Evolutionary conservation across 1,140 invertebrate species (phyloP), one percentile per base, ranked within the genome.

Genomic region (Eciton burchellii): DNA sequence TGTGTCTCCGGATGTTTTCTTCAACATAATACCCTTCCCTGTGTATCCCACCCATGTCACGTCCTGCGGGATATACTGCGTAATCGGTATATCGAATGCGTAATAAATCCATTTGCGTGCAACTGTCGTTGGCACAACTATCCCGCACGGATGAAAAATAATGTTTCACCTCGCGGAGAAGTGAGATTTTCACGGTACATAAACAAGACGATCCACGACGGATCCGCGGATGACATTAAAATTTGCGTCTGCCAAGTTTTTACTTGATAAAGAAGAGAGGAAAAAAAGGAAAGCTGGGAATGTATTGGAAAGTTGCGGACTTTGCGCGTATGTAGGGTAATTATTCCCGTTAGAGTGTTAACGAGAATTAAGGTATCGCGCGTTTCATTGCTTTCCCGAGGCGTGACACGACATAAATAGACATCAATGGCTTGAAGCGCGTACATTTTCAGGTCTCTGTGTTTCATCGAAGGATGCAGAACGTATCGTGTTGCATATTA

Each of bases 41-140:
- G 12, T n/a, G 24, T 45, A 14, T 21, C 41, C 9, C 24, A 2
- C 14, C 52, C n/a, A n/a, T 16, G 43, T 1, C n/a, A 19, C n/a
- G 14, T 19, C n/a, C 62, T n/a, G 11, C 47, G 45, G 49, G 16
- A 43, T 68, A 21, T 12, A 11, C 35, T 70, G 11, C 26, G 41
- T 43, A n/a, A 5, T 16, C 47, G 35, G 16, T 70, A 35, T n/a
- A 26, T 70, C 63, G 49, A 79, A 56, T 43, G 16, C 24, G 49
- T 68, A 76, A 76, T 76, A 79, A 70, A 79, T 79, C 74, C 41
- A 79, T 79, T 79, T 35, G 35, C 16, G 74, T 49, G 74, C 72
- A 62, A 60, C 57, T 21, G n/a, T 49, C 41, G n/a, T 49, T n/a
- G 47, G 19, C 35, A n/a, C 59, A 52, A 26, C 43, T 52, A 19